These are phyloP conservation scores for Merodon equestris DNA, from an alignment of 2,888 invertebrate species.

Conservation along the genomic window DNA sequence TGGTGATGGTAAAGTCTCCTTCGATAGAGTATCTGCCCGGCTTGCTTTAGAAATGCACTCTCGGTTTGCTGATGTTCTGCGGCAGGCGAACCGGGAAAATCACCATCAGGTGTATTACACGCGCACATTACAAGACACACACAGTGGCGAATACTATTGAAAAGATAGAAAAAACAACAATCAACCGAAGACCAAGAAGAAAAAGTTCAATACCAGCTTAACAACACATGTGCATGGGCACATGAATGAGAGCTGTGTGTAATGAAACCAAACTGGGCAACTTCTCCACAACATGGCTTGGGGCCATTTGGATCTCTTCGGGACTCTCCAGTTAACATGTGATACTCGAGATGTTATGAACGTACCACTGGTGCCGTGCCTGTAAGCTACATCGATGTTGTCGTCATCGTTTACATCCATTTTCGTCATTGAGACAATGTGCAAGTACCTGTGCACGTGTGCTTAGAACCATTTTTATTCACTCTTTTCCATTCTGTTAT, in stretches of 20 bases:
- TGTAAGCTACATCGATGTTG: slow-evolving; percentile 59
- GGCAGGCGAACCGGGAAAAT: slow-evolving; percentile 23
- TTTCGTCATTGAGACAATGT: slow-evolving; percentile 38
- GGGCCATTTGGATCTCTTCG: slow-evolving; percentile 71
- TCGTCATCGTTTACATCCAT: slow-evolving; percentile 60
- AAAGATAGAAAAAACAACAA: slow-evolving; percentile 13
- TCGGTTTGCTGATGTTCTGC: slow-evolving; percentile 10
- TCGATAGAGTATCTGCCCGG: slow-evolving; percentile 44
- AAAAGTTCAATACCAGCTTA: slow-evolving; percentile 54
- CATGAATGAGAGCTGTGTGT: slow-evolving; percentile 60
- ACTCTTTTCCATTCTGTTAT: too few species aligned
- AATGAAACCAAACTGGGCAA: slow-evolving; percentile 43
- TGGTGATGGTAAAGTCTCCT: slow-evolving; percentile 36
- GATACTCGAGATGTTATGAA: slow-evolving; percentile 71
- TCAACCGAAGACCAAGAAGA: slow-evolving; percentile 7
- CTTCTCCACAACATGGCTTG: slow-evolving; percentile 69
- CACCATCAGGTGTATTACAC: slow-evolving; percentile 54
- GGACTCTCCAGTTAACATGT: slow-evolving; percentile 71
- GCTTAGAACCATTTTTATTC: too few species aligned
- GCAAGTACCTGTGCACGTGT: slow-evolving; percentile 11
- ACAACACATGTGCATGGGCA: slow-evolving; percentile 48
- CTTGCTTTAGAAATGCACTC: slow-evolving; percentile 42
- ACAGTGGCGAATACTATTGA: slow-evolving; percentile 24
- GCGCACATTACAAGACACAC: too few species aligned
- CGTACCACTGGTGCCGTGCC: slow-evolving; percentile 65